Evolutionary conservation across 2,797 vertebrate genomes (phyloP).

Genomic region (Mormyrops attenuatus): DNA sequence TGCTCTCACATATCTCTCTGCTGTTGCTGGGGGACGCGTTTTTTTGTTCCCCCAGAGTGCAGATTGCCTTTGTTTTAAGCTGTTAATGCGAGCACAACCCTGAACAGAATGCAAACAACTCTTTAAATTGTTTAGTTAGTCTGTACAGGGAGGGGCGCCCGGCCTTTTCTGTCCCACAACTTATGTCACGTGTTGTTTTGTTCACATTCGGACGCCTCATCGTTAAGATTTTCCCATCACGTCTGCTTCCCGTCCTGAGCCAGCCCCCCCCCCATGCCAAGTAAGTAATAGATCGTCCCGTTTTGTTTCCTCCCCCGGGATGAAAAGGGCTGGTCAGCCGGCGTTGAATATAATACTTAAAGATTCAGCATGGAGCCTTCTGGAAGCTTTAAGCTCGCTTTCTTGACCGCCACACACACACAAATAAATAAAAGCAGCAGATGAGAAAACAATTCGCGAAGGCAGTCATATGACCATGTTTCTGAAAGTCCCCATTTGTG

Average conservation of each 20-base stretch:
- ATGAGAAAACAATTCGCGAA: background rate
- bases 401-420: background rate
- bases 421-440: background rate
- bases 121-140: conserved; percentile 82
- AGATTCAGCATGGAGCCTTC: conserved; percentile 9
- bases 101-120: conserved; percentile 85
- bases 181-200: conserved; percentile 30
- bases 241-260: background rate
- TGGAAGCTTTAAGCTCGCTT: background rate
- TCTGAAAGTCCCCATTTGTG: background rate
- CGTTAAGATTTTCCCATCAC: conserved; percentile 31
- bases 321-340: conserved; percentile 10
- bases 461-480: background rate
- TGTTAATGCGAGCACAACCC: conserved; percentile 76
- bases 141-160: conserved; percentile 58
- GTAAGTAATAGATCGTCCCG: conserved; percentile 56
- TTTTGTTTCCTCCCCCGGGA: conserved; percentile 18
- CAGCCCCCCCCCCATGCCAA: conserved; percentile 40
- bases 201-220: conserved; percentile 23
- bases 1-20: conserved; percentile 54
- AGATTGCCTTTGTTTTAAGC: conserved; percentile 98
- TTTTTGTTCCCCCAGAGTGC: conserved; percentile 75
- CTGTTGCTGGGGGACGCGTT: conserved; percentile 67
- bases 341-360: conserved; percentile 18
- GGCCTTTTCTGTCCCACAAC: conserved; percentile 40